Evolutionary conservation across 2,888 invertebrate genomes (phyloP).

Genomic region (Leucania comma): DNA sequence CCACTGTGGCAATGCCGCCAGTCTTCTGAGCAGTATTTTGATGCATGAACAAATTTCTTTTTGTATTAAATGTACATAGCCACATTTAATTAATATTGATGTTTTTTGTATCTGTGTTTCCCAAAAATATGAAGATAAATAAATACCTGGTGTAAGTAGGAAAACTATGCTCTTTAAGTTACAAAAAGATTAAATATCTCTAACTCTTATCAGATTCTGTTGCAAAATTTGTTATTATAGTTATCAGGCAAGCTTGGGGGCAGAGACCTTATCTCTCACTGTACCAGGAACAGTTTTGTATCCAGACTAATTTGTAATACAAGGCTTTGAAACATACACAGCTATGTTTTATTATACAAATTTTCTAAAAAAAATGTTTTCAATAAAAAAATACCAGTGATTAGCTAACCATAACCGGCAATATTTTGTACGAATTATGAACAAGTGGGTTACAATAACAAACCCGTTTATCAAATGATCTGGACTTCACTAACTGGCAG

Average conservation of each 20-base stretch:
- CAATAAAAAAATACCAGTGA: slow-evolving; percentile 5
- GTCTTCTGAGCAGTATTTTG: background rate
- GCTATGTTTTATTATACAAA: background rate
- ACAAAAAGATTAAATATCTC: slow-evolving; percentile 7
- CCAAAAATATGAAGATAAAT: too few species aligned
- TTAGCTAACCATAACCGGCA: slow-evolving; percentile 61
- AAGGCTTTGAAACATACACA: slow-evolving; percentile 4
- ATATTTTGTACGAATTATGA: slow-evolving; percentile 55
- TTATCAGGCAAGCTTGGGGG: slow-evolving; percentile 30
- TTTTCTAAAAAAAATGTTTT: slow-evolving; percentile 7
- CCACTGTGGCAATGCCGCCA: background rate
- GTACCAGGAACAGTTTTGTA: slow-evolving; percentile 30
- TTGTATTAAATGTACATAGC: background rate
- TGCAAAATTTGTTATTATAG: background rate
- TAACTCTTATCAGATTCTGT: slow-evolving; percentile 12
- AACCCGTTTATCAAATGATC: slow-evolving; percentile 52
- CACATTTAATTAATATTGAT: background rate
- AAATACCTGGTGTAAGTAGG: background rate
- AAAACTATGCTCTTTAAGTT: background rate
- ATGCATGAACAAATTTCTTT: background rate
- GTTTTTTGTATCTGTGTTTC: background rate
- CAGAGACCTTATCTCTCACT: slow-evolving; percentile 40
- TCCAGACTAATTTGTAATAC: slow-evolving; percentile 15
- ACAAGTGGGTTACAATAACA: slow-evolving; percentile 70
- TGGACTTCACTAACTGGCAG: slow-evolving; percentile 21